Conservation (phyloP, 2,797 vertebrate species). For the Prunella strophiata region DNA sequence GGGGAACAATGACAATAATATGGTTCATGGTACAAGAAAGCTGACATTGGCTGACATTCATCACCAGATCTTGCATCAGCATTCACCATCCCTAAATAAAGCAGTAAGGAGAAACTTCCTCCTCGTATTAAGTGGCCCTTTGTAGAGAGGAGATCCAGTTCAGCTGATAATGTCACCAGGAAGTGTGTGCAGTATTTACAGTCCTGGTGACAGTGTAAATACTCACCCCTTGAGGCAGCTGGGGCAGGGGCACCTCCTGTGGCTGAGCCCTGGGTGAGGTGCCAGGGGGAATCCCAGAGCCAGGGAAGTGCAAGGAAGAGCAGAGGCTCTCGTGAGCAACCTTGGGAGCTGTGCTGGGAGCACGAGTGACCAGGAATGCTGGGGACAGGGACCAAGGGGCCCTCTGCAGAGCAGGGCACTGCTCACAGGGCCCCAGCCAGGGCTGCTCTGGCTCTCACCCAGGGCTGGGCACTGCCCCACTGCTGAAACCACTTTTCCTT, state of each 20-base stretch:
- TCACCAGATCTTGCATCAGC: constrained; percentile 4
- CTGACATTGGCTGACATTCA: constrained; percentile 1
- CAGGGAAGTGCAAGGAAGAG: not conserved
- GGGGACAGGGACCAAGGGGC: not conserved
- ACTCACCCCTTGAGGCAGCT: not conserved
- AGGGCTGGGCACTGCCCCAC: not conserved
- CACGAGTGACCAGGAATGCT: not conserved
- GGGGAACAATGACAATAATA: not conserved
- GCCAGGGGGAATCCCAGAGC: not conserved
- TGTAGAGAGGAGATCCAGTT: not conserved
- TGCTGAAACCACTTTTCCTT: not conserved
- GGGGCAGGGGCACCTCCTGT: not conserved
- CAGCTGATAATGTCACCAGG: constrained; percentile 6
- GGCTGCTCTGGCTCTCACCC: not conserved
- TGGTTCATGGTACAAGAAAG: not conserved
- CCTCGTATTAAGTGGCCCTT: not conserved
- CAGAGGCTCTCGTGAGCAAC: not conserved
- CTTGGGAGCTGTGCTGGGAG: not conserved
- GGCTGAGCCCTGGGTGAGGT: not conserved
- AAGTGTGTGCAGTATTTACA: not conserved
- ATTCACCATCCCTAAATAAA: not conserved
- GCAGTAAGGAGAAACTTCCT: not conserved
- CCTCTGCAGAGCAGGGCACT: not conserved
- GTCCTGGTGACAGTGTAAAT: not conserved
- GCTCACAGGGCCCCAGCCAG: not conserved